phyloP scores from a whole-genome alignment of 2,113 vertebrate genomes.

The Petrocephalus microphthalmus region DNA sequence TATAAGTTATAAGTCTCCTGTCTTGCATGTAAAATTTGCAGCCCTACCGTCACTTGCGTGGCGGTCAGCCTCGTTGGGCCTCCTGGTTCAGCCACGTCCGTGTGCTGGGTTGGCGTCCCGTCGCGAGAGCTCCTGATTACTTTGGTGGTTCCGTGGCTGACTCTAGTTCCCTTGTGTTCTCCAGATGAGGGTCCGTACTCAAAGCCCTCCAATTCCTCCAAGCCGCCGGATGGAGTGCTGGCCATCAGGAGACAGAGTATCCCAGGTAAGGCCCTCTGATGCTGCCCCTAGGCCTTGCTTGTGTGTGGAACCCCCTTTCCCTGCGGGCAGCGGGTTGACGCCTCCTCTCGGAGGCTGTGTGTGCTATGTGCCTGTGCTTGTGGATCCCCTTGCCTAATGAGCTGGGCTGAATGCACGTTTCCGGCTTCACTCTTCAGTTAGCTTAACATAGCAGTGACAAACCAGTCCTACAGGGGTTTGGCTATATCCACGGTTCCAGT shows the following conservation, averaged over 20 bases:
- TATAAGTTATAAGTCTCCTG: too few species aligned
- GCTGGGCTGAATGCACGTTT: not conserved
- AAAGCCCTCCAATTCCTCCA: conserved; percentile 85
- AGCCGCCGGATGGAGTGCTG: conserved; percentile 86
- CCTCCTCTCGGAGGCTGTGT: not conserved
- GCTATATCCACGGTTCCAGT: not conserved
- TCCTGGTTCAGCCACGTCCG: not conserved
- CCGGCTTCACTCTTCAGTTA: not conserved
- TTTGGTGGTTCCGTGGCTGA: not conserved
- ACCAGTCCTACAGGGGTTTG: not conserved
- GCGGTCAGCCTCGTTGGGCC: not conserved
- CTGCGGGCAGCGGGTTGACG: not conserved
- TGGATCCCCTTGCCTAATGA: not conserved
- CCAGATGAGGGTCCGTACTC: conserved; percentile 97
- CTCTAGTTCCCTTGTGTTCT: conserved; percentile 56
- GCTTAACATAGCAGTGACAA: not conserved
- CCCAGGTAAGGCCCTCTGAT: conserved; percentile 70
- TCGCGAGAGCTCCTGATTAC: not conserved
- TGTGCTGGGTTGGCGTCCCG: not conserved
- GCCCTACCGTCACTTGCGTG: not conserved
- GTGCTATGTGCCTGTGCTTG: not conserved
- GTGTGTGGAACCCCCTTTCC: not conserved
- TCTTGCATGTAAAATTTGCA: not conserved
- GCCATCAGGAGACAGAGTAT: conserved; percentile 97
- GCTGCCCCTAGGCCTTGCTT: not conserved